Conservation (phyloP, 1,140 invertebrate genomes). For the Araneus ventricosus region DNA sequence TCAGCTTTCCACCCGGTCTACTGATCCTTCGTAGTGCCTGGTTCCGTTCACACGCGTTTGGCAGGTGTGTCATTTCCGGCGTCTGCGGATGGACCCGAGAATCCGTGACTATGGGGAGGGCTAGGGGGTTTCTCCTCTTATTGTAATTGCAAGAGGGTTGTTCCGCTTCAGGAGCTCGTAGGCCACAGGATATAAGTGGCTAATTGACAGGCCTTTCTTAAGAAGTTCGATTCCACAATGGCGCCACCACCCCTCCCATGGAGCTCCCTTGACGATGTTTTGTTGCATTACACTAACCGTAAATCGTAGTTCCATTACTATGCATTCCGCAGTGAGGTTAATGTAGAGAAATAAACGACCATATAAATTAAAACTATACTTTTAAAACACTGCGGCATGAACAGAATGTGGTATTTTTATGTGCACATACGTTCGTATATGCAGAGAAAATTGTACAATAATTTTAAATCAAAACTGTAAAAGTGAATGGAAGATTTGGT, state of each 20-base stretch:
- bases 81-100: slow-evolving; percentile 58
- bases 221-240: background rate
- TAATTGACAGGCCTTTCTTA: slow-evolving; percentile 16
- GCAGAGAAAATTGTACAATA: too few species aligned
- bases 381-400: too few species aligned
- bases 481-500: too few species aligned
- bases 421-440: too few species aligned
- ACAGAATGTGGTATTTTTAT: too few species aligned
- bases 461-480: too few species aligned
- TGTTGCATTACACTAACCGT: background rate
- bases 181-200: background rate
- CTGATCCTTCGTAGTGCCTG: background rate
- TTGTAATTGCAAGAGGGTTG: slow-evolving; percentile 45
- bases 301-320: background rate
- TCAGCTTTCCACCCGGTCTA: slow-evolving; percentile 16
- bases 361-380: too few species aligned
- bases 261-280: background rate
- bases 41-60: slow-evolving; percentile 69
- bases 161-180: slow-evolving; percentile 26
- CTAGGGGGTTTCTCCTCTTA: background rate
- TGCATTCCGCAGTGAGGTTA: too few species aligned
- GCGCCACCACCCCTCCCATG: background rate
- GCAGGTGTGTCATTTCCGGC: slow-evolving; percentile 74
- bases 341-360: too few species aligned
- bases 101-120: slow-evolving; percentile 43